Conservation (phyloP, 37 sponge, comb jelly and placozoan species). For the Beroe forskalii region DNA sequence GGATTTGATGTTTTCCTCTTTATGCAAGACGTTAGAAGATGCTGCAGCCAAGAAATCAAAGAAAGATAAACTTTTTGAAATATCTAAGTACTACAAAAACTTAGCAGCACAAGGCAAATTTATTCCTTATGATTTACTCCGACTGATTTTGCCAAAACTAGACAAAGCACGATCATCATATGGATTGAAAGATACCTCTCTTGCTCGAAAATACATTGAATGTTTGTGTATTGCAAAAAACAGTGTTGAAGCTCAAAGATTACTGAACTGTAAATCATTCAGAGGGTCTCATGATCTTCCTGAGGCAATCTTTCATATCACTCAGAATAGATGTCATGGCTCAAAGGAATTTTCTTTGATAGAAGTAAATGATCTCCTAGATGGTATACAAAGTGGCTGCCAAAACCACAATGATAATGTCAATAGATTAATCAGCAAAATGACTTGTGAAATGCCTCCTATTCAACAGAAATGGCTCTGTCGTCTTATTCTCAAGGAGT, state of each 20-base stretch:
- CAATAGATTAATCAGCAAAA: slow-evolving; percentile 71
- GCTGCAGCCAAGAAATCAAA: neutral
- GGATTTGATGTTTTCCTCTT: neutral
- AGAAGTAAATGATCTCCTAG: slow-evolving; percentile 79
- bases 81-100: neutral
- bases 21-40: slow-evolving; percentile 5
- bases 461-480: slow-evolving; percentile 96
- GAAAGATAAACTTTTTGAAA: neutral
- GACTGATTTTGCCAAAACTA: slow-evolving; percentile 32
- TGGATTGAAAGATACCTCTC: slow-evolving; percentile 10
- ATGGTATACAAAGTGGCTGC: slow-evolving; percentile 73
- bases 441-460: slow-evolving; percentile 83
- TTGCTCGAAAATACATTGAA: slow-evolving; percentile 96
- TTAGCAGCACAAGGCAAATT: neutral
- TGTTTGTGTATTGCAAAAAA: slow-evolving; percentile 85
- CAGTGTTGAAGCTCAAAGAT: slow-evolving; percentile 88
- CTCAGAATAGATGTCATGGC: slow-evolving; percentile 85
- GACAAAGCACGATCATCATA: slow-evolving; percentile 61
- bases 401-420: slow-evolving; percentile 76
- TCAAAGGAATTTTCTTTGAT: slow-evolving; percentile 78
- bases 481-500: slow-evolving; percentile 91
- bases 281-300: slow-evolving; percentile 79
- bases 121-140: neutral
- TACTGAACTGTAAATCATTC: slow-evolving; percentile 82
- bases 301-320: slow-evolving; percentile 79